A percentile compares a stretch with the other conserved stretches of the same genome.
Conservation (phyloP, 2,113 vertebrate species). For the Atrichornis clamosus region DNA sequence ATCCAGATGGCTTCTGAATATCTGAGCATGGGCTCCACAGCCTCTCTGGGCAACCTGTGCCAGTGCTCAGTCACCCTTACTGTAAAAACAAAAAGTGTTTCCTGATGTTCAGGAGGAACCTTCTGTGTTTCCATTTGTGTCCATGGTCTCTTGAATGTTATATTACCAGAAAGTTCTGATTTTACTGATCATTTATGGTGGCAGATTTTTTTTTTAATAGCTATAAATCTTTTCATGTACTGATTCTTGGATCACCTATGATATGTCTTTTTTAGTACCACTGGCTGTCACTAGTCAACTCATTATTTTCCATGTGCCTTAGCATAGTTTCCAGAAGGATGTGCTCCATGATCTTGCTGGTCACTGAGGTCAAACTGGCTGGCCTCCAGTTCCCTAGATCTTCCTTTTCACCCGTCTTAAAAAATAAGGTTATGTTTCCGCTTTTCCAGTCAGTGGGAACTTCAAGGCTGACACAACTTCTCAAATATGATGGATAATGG, state of each 20-base stretch:
- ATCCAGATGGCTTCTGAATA: not conserved
- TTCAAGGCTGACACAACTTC: not conserved
- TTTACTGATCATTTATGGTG: not conserved
- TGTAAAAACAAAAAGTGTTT: not conserved
- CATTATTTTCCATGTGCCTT: not conserved
- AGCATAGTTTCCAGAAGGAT: not conserved
- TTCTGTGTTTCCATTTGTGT: not conserved
- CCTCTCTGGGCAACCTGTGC: not conserved
- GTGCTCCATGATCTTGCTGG: not conserved
- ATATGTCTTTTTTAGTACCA: not conserved
- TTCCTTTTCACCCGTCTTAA: not conserved
- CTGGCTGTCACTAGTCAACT: not conserved
- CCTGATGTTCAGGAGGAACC: not conserved
- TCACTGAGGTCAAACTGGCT: not conserved
- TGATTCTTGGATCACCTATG: not conserved
- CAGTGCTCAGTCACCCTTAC: not conserved
- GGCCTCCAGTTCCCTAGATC: not conserved
- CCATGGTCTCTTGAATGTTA: not conserved
- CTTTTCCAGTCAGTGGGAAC: not conserved
- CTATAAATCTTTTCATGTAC: not conserved
- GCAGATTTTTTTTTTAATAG: not conserved
- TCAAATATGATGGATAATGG: not conserved
- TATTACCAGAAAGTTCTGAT: not conserved
- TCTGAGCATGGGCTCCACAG: not conserved
- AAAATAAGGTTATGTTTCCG: fast-evolving